Percentiles rank a stretch among this genome's conserved stretches.
Conservation (phyloP, 2,888 invertebrate species). For the Polyommatus iphigenia region DNA sequence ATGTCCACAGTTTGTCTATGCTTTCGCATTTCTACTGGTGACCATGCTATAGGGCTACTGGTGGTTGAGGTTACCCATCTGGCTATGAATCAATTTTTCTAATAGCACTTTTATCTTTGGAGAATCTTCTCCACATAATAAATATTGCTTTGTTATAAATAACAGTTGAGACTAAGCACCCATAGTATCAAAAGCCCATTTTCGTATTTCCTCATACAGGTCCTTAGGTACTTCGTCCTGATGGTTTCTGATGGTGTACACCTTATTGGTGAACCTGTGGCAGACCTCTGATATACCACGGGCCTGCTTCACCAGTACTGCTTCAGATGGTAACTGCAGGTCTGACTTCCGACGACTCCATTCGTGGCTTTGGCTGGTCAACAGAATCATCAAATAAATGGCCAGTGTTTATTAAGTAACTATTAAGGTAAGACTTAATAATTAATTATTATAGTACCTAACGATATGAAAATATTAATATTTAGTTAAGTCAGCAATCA, state of each 20-base stretch:
- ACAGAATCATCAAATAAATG: neutral
- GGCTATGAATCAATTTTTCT: too few relatives aligned
- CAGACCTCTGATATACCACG: slow-evolving; percentile 65
- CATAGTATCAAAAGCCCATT: slow-evolving; percentile 86
- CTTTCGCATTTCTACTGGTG: too few relatives aligned
- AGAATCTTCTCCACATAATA: too few relatives aligned
- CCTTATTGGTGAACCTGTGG: slow-evolving; percentile 62
- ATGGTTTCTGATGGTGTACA: slow-evolving; percentile 78
- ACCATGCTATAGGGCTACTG: too few relatives aligned
- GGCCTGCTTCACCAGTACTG: slow-evolving; percentile 56
- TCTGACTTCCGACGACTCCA: slow-evolving; percentile 80
- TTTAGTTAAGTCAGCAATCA: too few relatives aligned
- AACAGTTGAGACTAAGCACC: slow-evolving; percentile 48
- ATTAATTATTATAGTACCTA: too few relatives aligned
- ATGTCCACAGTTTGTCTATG: too few relatives aligned
- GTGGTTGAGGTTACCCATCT: too few relatives aligned
- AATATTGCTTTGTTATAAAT: too few relatives aligned
- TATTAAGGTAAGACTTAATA: too few relatives aligned
- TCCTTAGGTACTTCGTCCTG: slow-evolving; percentile 82
- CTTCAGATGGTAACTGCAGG: slow-evolving; percentile 71
- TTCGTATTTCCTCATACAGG: slow-evolving; percentile 81
- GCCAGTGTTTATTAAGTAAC: neutral
- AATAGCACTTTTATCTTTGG: too few relatives aligned
- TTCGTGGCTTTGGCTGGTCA: slow-evolving; percentile 76
- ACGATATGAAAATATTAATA: too few relatives aligned